Percentiles rank a stretch among this genome's conserved stretches.
Evolutionary conservation across 2,888 invertebrate genomes (phyloP).

Genomic region (Imbricaverruca yamaguchii): DNA sequence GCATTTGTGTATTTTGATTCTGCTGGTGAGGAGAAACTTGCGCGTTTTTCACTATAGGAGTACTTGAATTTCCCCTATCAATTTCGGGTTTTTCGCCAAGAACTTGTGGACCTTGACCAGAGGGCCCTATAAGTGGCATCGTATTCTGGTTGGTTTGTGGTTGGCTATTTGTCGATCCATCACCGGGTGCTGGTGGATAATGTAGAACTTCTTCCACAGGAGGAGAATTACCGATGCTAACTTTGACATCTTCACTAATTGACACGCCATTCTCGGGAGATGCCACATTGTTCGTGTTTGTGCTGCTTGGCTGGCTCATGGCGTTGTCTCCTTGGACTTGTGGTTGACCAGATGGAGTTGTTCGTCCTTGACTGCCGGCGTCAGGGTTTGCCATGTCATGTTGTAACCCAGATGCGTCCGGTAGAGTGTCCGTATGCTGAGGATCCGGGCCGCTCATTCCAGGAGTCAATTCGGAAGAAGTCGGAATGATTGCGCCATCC

Average conservation of each 20-base stretch:
- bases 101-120: too few relatives aligned
- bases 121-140: too few relatives aligned
- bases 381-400: too few relatives aligned
- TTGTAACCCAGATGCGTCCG: too few relatives aligned
- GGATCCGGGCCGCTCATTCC: background rate
- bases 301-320: too few relatives aligned
- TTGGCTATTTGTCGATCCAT: too few relatives aligned
- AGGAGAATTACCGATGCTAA: background rate
- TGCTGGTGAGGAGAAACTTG: background rate
- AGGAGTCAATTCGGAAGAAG: background rate
- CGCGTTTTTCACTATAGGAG: background rate
- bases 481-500: background rate
- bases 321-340: too few relatives aligned
- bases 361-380: too few relatives aligned
- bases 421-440: background rate
- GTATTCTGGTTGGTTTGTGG: too few relatives aligned
- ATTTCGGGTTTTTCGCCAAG: background rate
- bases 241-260: background rate
- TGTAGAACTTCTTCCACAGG: background rate
- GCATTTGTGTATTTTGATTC: too few relatives aligned
- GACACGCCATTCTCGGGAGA: background rate
- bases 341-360: too few relatives aligned
- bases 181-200: background rate
- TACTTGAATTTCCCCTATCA: background rate
- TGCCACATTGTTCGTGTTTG: too few relatives aligned